Conservation (phyloP, 2,113 vertebrate genomes). For the Clinocottus analis region DNA sequence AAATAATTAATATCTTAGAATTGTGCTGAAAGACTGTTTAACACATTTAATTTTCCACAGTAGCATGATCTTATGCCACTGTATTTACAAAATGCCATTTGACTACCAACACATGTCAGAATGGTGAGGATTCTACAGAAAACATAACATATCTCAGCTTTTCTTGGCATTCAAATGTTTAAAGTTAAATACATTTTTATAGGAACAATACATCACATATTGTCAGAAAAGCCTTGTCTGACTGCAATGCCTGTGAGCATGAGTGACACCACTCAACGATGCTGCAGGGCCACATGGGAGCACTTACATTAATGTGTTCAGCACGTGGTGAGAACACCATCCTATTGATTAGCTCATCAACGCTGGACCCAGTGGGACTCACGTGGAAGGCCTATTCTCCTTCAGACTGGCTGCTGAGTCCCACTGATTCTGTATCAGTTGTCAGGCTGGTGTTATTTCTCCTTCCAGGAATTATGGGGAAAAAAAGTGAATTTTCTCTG, state of each 20-base stretch:
- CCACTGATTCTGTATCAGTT: conserved; percentile 29
- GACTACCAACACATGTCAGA: neutral
- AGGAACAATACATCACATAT: neutral
- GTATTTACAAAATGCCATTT: neutral
- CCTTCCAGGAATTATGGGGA: conserved; percentile 2
- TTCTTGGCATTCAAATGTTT: neutral
- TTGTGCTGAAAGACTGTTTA: neutral
- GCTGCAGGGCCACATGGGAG: conserved; percentile 19
- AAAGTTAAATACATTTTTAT: neutral
- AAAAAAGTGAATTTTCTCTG: neutral
- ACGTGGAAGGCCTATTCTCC: conserved; percentile 31
- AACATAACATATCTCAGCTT: neutral
- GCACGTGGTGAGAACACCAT: conserved; percentile 25
- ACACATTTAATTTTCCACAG: neutral
- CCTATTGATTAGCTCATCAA: conserved; percentile 59
- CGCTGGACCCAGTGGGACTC: conserved; percentile 26
- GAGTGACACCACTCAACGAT: conserved; percentile 15
- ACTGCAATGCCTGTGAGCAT: neutral
- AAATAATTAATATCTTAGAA: neutral
- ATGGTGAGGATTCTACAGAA: neutral
- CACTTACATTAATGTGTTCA: conserved; percentile 49
- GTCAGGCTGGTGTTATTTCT: neutral
- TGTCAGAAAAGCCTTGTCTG: neutral
- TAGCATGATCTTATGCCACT: neutral
- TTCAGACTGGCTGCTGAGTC: conserved; percentile 33